Evolutionary conservation across 2,888 invertebrate species (phyloP).

Genomic region (Eupithecia tripunctaria): DNA sequence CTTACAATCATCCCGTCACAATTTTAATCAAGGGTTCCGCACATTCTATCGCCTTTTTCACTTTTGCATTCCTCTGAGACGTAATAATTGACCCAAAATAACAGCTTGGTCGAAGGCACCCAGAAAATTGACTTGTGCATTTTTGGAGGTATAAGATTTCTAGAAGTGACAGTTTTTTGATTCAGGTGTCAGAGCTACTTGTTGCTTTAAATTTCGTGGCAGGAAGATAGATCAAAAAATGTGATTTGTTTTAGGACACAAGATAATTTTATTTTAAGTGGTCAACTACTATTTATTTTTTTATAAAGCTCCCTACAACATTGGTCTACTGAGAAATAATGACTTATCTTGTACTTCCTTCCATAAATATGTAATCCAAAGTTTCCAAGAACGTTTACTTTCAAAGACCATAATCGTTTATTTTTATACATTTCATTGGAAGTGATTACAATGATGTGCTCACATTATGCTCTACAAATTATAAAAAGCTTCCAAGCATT

Average conservation of each 20-base stretch:
- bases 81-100: slow-evolving; percentile 80
- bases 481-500: slow-evolving; percentile 41
- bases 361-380: neutral
- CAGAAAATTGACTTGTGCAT: slow-evolving; percentile 55
- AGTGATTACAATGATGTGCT: slow-evolving; percentile 30
- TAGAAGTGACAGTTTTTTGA: slow-evolving; percentile 6
- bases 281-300: neutral
- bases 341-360: neutral
- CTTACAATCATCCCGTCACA: slow-evolving; percentile 80
- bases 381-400: slow-evolving; percentile 26
- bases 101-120: slow-evolving; percentile 55
- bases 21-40: slow-evolving; percentile 77
- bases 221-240: neutral
- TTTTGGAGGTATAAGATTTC: slow-evolving; percentile 46
- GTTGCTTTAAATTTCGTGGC: neutral
- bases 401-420: slow-evolving; percentile 25
- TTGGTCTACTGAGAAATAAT: neutral
- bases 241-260: neutral
- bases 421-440: slow-evolving; percentile 24
- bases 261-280: neutral
- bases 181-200: neutral
- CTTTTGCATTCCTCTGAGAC: slow-evolving; percentile 71
- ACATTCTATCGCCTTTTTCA: slow-evolving; percentile 78
- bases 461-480: slow-evolving; percentile 29
- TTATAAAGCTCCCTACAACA: neutral